Percentiles rank a stretch among this genome's conserved stretches.
Conservation (phyloP, 2,888 invertebrate genomes). For the Pammene fasciana region DNA sequence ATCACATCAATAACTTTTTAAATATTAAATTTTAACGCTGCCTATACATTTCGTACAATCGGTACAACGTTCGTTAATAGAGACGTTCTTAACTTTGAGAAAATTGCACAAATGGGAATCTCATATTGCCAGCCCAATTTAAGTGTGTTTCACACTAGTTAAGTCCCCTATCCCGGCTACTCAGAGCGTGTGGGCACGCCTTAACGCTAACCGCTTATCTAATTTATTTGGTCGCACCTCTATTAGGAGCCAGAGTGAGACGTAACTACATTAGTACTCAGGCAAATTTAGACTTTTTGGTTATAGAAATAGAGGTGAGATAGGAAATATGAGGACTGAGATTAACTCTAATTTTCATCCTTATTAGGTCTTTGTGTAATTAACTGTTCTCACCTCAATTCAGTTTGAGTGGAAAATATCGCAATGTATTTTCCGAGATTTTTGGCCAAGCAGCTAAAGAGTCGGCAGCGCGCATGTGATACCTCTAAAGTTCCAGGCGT, state of each 20-base stretch:
- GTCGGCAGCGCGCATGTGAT: too few species aligned
- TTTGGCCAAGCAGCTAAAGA: background rate
- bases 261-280: background rate
- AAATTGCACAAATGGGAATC: too few species aligned
- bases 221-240: conserved; percentile 33
- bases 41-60: too few species aligned
- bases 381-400: conserved; percentile 20
- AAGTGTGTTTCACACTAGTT: conserved; percentile 22
- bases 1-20: too few species aligned
- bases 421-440: background rate
- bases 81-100: too few species aligned
- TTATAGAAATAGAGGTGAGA: background rate
- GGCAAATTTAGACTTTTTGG: background rate
- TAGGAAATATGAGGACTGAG: background rate
- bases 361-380: conserved; percentile 9
- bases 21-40: too few species aligned
- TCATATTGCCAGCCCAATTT: background rate
- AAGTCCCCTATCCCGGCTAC: conserved; percentile 19
- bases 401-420: conserved; percentile 5
- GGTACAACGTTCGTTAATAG: too few species aligned
- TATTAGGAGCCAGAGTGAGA: background rate
- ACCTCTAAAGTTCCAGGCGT: too few species aligned
- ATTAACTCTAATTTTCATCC: conserved; percentile 10
- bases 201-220: conserved; percentile 36
- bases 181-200: conserved; percentile 30